phyloP scores from a whole-genome alignment of 2,797 vertebrate species.

The Balearica regulorum region DNA sequence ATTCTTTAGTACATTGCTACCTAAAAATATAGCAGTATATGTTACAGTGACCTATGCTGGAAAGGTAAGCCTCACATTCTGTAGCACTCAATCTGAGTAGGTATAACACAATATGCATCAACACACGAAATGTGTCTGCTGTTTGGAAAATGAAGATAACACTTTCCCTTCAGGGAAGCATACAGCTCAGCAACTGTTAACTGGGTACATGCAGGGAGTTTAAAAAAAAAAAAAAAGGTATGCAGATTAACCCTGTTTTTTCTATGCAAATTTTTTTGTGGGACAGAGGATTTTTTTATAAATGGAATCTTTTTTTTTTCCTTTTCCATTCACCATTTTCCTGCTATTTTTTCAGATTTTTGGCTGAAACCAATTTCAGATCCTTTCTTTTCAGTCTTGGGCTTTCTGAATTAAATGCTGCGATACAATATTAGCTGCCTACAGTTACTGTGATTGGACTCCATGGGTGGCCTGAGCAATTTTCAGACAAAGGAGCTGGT shows the following conservation, averaged over 20 bases:
- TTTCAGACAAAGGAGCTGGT: conserved; percentile 4
- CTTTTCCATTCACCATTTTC: background rate
- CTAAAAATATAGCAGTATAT: background rate
- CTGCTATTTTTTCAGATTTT: background rate
- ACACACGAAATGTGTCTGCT: background rate
- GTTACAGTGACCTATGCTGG: background rate
- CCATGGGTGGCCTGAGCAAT: conserved; percentile 24
- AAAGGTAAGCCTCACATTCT: background rate
- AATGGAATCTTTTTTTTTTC: background rate
- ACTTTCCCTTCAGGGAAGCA: background rate
- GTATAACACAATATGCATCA: background rate
- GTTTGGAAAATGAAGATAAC: background rate
- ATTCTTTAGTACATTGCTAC: background rate
- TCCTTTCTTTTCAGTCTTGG: conserved; percentile 2
- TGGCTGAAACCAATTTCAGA: background rate
- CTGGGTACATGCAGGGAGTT: background rate
- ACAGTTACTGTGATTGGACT: conserved; percentile 40
- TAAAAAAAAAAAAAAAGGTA: background rate
- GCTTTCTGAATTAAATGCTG: background rate
- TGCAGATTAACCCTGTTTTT: background rate
- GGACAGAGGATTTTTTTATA: background rate
- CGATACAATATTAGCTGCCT: conserved; percentile 25
- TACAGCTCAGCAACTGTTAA: background rate
- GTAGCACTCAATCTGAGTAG: background rate
- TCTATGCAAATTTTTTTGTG: background rate